A percentile compares a stretch with the other conserved stretches of the same genome.
These are phyloP conservation scores for Macaria liturata DNA, from an alignment of 2,888 invertebrate species.

Conservation along the genomic window DNA sequence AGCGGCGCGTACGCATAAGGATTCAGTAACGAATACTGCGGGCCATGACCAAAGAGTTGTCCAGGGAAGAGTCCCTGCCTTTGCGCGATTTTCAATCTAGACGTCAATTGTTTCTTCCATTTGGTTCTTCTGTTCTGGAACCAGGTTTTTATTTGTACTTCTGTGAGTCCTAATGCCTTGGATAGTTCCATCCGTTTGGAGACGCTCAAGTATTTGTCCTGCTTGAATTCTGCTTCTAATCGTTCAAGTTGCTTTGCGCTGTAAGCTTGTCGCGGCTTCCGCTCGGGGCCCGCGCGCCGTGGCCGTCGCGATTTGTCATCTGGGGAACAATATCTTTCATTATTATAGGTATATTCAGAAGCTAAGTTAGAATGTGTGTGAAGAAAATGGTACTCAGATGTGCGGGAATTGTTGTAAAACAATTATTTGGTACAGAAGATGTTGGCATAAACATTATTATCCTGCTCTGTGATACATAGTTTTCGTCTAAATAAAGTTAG, in stretches of 20 bases:
- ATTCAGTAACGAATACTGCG: slow-evolving; percentile 84
- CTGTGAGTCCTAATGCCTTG: slow-evolving; percentile 93
- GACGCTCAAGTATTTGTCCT: slow-evolving; percentile 97
- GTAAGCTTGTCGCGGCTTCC: slow-evolving; percentile 98
- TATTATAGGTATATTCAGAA: too few relatives aligned
- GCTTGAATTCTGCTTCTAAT: slow-evolving; percentile 96
- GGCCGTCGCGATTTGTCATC: slow-evolving; percentile 92
- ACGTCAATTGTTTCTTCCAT: slow-evolving; percentile 98
- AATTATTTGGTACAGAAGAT: too few relatives aligned
- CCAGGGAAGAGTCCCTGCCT: slow-evolving; percentile 90
- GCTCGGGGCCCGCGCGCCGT: slow-evolving; percentile 93
- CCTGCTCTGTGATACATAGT: too few relatives aligned
- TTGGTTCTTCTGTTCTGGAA: slow-evolving; percentile 97
- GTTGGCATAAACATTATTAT: too few relatives aligned
- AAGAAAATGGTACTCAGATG: too few relatives aligned
- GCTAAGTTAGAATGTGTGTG: too few relatives aligned
- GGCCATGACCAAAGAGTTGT: slow-evolving; percentile 85
- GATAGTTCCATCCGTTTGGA: slow-evolving; percentile 97
- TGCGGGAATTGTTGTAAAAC: too few relatives aligned
- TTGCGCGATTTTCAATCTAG: slow-evolving; percentile 94
- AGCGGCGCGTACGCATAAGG: slow-evolving; percentile 86
- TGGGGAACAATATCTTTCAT: slow-evolving; percentile 52
- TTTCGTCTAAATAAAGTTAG: too few relatives aligned
- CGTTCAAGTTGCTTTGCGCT: slow-evolving; percentile 96
- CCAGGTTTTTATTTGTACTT: slow-evolving; percentile 98